Evolutionary conservation across 2,113 vertebrate species (phyloP), one percentile per base, ranked within the genome.

Genomic region (Caranx ignobilis): DNA sequence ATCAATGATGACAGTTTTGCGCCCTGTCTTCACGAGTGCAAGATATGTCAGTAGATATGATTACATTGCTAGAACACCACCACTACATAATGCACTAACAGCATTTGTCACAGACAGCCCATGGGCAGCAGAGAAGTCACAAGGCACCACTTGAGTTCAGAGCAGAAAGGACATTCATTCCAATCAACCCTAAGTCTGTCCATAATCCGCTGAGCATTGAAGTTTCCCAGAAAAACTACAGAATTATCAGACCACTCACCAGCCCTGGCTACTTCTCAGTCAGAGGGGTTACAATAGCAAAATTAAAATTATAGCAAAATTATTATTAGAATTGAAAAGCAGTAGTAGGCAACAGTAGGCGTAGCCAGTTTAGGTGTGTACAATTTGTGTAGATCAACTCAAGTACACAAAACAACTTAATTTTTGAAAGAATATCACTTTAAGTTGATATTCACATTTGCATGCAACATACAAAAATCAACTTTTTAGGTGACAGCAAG

Each of bases 391-490:
- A 78, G 31, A 69, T 47, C 32, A 39, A 77, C 75, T 67, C 2
- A 64, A 88, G 57, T 65, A 81, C 5, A 68, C 52, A 57, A 80
- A 50, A 57, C 8, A 70, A 56, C n/a, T 48, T 26, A 56, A 52
- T 35, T 54, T 71, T 64, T 66, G 65, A 67, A 77, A 87, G 79
- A 88, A 88, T 87, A 90, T 89, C 83, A 82, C 75, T 89, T 69
- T 64, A 80, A 88, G 75, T 75, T 89, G 80, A 92, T 92, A 87
- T 90, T 92, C 83, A 92, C 79, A 87, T 77, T 65, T 86, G 65
- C 91, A 93, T 93, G 91, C 92, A 90, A 90, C 90, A 92, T 73
- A 90, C 59, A 90, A 72, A 88, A 77, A 86, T 34, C 48, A 85
- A 71, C 65, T 68, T 75, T 82, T 84, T 61, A 73, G 43, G 85